Evolutionary conservation across 2,888 invertebrate genomes (phyloP), one percentile per base, ranked within the genome.

Genomic region (Schizotus pectinicornis): DNA sequence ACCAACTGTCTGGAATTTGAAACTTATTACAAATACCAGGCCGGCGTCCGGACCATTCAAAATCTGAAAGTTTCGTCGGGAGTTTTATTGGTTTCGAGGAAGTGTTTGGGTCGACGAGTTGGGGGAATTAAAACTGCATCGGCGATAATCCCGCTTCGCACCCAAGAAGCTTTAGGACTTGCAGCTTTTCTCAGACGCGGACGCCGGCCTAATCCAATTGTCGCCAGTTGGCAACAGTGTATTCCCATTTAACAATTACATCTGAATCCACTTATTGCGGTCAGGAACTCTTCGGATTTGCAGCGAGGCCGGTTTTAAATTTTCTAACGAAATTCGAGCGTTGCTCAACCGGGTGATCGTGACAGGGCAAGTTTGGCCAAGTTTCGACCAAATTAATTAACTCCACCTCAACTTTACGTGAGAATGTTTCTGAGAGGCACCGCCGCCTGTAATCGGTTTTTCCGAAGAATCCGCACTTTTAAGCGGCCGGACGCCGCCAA

Each of bases 211-310:
- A 64, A 67, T 63, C 67, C 67, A 64, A 67, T 64, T 67, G 64
- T 61, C 57, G 60, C 33, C 55, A 62, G 62, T 59, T 63, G 67
- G 61, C 64, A 62, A 63, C 56, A 60, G 46, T 61, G 60, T 52
- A 63, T 68, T 69, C 65, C 66, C 71, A 71, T 72, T 71, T 65
- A 64, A 57, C 65, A 67, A 64, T 70, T 69, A 72, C 72, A 70
- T 63, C 68, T 57, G 69, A 72, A 72, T 69, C 68, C 69, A 69
- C 72, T 72, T 55, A 57, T 51, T 61, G 64, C 53, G 66, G 67
- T 60, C 60, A 51, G 50, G 52, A 68, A 64, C 65, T 70, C 61
- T 59, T 56, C 48, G 61, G 42, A 46, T 39, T 30, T 47, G 22
- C 35, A 14, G 31, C 11, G 11, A 7, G 11, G n/a, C 8, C 9